Percentiles rank a stretch among this genome's conserved stretches.
phyloP scores from a whole-genome alignment of 2,888 invertebrate genomes.

The Perizoma affinitatum region DNA sequence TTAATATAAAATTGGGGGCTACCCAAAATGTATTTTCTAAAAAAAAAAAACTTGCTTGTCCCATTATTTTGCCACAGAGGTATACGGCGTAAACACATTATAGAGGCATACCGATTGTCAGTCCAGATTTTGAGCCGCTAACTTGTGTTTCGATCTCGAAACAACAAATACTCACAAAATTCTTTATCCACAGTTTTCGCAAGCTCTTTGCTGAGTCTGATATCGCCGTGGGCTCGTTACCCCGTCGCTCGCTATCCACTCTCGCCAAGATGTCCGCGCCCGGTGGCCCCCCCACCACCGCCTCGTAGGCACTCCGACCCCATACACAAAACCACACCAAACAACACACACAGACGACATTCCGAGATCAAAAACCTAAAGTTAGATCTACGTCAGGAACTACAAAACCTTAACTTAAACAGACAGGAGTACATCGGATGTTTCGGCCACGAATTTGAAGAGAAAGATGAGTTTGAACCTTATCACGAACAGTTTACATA shows the following conservation, averaged over 20 bases:
- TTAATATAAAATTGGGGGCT: too few relatives aligned
- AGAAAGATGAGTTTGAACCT: slow-evolving; percentile 48
- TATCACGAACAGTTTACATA: slow-evolving; percentile 56
- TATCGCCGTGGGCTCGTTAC: slow-evolving; percentile 89
- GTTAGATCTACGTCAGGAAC: slow-evolving; percentile 69
- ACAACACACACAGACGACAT: slow-evolving; percentile 46
- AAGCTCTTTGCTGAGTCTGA: slow-evolving; percentile 93
- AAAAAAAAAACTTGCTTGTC: too few relatives aligned
- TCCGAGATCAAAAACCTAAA: slow-evolving; percentile 54
- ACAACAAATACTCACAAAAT: slow-evolving; percentile 10
- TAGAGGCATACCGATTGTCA: neutral
- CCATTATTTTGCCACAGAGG: too few relatives aligned
- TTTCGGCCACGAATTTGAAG: slow-evolving; percentile 67
- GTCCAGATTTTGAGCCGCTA: neutral
- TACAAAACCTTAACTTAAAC: slow-evolving; percentile 61
- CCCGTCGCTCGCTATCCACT: slow-evolving; percentile 91
- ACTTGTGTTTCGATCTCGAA: neutral
- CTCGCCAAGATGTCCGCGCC: slow-evolving; percentile 88
- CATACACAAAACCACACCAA: slow-evolving; percentile 33
- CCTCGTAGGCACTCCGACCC: slow-evolving; percentile 74
- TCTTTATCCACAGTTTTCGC: slow-evolving; percentile 88
- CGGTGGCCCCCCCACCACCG: slow-evolving; percentile 66
- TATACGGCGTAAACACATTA: too few relatives aligned
- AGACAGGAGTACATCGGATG: slow-evolving; percentile 64
- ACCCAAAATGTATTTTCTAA: too few relatives aligned